Percentiles rank a stretch among this genome's conserved stretches.
These are phyloP conservation scores for Parazoanthus atlanticus DNA, from an alignment of 92 coral and sea anemone species.

Conservation along the genomic window DNA sequence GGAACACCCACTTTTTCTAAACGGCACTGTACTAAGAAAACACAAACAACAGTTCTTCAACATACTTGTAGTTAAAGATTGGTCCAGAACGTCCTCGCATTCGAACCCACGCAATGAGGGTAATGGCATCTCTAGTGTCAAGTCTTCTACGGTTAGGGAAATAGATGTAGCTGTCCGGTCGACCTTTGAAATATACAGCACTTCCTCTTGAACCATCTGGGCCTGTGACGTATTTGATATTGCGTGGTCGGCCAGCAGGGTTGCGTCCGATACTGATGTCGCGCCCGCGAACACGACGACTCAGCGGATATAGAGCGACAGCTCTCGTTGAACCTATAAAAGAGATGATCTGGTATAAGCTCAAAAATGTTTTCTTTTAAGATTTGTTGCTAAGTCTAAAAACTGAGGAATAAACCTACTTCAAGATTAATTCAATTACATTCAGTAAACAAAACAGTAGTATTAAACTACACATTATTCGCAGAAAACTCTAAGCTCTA, in stretches of 20 bases:
- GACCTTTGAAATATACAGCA: constrained; percentile 71
- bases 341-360: too few species aligned
- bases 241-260: constrained; percentile 59
- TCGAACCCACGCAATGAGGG: constrained; percentile 83
- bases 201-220: constrained; percentile 80
- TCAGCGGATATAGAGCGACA: constrained; percentile 75
- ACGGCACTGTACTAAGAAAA: not conserved
- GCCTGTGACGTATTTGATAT: constrained; percentile 64
- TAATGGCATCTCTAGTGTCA: constrained; percentile 76
- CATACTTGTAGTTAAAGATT: constrained; percentile 74
- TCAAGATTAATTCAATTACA: not conserved
- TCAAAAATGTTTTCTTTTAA: not conserved
- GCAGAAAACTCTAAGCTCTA: too few species aligned
- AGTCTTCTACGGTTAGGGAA: constrained; percentile 79
- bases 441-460: too few species aligned
- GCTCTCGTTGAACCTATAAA: constrained; percentile 39
- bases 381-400: not conserved
- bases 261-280: constrained; percentile 64
- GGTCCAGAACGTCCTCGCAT: constrained; percentile 84
- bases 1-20: not conserved
- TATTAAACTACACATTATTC: too few species aligned
- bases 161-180: constrained; percentile 68
- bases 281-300: constrained; percentile 43
- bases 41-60: not conserved
- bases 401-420: not conserved